A percentile compares a stretch with the other conserved stretches of the same genome.
Evolutionary conservation across 2,113 vertebrate genomes (phyloP).

Genomic region (Rhea pennata): DNA sequence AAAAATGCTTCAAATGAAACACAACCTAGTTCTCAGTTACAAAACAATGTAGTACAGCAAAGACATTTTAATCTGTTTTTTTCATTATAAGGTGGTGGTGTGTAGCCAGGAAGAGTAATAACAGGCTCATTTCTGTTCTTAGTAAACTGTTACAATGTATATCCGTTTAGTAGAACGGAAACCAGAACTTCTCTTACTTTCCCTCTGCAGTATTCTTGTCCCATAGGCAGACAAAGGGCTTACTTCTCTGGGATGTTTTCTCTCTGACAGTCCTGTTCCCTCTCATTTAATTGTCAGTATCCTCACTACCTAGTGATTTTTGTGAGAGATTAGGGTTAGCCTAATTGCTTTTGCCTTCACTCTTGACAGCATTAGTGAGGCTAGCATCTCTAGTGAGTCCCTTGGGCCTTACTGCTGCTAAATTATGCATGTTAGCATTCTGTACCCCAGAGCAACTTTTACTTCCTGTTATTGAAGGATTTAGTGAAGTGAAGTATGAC

Average conservation of each 20-base stretch:
- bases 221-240: neutral
- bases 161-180: neutral
- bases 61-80: neutral
- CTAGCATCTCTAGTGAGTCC: neutral
- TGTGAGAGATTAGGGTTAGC: neutral
- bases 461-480: neutral
- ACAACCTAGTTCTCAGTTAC: slow-evolving; percentile 4
- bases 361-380: neutral
- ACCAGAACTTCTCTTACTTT: neutral
- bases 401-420: neutral
- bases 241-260: neutral
- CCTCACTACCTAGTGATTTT: neutral
- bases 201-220: neutral
- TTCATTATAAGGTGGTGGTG: neutral
- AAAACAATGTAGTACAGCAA: neutral
- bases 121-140: neutral
- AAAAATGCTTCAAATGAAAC: slow-evolving; percentile 17
- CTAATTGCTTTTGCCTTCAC: neutral
- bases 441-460: neutral
- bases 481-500: neutral
- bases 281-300: neutral
- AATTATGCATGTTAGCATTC: neutral
- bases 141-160: neutral
- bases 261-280: neutral
- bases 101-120: neutral